Evolutionary conservation across 2,888 invertebrate species (phyloP).

Genomic region (Andrena bicolor): DNA sequence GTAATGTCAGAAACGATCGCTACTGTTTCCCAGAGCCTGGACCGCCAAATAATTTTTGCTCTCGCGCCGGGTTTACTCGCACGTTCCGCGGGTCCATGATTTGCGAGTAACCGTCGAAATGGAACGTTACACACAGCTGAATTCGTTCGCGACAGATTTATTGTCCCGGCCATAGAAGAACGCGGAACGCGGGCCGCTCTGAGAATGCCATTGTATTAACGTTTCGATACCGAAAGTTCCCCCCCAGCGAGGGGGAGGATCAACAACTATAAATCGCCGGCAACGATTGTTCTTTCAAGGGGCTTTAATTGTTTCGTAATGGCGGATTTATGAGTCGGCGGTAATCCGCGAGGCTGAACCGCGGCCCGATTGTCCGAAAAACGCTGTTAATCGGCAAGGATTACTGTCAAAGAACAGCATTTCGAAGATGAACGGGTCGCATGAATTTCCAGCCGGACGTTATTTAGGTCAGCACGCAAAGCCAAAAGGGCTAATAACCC

Average conservation of each 20-base stretch:
- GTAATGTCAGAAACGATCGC: constrained; percentile 56
- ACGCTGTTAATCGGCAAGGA: constrained; percentile 10
- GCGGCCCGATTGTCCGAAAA: background rate
- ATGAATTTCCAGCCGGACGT: constrained; percentile 39
- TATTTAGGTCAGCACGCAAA: constrained; percentile 61
- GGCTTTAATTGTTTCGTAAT: constrained; percentile 22
- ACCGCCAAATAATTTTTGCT: constrained; percentile 72
- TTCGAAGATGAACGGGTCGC: constrained; percentile 28
- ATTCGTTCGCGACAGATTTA: constrained; percentile 65
- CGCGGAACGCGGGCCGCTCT: constrained; percentile 15
- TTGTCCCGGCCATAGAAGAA: constrained; percentile 52
- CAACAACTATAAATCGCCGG: constrained; percentile 27
- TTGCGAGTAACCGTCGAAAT: constrained; percentile 58
- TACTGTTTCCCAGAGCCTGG: constrained; percentile 51
- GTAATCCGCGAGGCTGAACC: constrained; percentile 10
- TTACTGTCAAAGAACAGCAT: constrained; percentile 5
- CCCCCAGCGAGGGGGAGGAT: background rate
- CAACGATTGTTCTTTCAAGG: constrained; percentile 1
- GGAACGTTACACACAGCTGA: constrained; percentile 55
- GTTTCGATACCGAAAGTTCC: constrained; percentile 5
- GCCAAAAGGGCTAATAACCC: constrained; percentile 62
- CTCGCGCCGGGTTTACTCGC: constrained; percentile 64
- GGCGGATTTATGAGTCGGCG: background rate
- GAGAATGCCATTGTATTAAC: constrained; percentile 15
- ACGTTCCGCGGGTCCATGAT: constrained; percentile 47